phyloP scores from a whole-genome alignment of 2,113 vertebrate species.

The Neogale vison region DNA sequence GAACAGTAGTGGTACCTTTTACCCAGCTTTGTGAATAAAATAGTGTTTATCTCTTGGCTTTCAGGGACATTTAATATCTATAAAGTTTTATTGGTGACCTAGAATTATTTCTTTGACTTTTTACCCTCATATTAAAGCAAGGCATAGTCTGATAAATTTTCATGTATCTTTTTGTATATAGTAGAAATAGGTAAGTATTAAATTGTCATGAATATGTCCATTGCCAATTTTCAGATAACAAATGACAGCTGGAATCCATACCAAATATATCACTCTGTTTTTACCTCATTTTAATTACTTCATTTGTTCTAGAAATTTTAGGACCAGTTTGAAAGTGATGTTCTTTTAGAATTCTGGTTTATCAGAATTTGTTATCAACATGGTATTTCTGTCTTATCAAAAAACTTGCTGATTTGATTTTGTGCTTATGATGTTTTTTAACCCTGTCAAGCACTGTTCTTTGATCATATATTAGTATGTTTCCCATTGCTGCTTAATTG shows the following conservation, averaged over 20 bases:
- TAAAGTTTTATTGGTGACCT: not conserved
- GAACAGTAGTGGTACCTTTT: not conserved
- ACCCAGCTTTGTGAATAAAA: not conserved
- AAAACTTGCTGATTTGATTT: constrained; percentile 9
- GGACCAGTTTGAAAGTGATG: constrained; percentile 21
- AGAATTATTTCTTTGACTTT: not conserved
- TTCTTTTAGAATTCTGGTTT: not conserved
- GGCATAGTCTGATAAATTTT: not conserved
- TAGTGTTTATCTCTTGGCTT: not conserved
- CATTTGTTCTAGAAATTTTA: constrained; percentile 18
- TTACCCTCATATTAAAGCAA: not conserved
- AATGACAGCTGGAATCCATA: not conserved
- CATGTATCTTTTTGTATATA: not conserved
- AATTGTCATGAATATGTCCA: not conserved
- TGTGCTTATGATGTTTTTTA: not conserved
- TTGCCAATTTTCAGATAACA: not conserved
- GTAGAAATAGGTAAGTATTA: constrained; percentile 2
- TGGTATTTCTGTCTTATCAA: constrained; percentile 5
- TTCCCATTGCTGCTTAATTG: not conserved
- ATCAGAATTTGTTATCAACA: not conserved
- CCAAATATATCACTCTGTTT: not conserved
- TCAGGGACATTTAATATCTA: not conserved
- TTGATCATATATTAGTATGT: not conserved
- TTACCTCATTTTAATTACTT: constrained; percentile 11
- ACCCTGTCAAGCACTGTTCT: not conserved